Percentiles rank a stretch among this genome's conserved stretches.
These are phyloP conservation scores for Caenorhabditis uteleia DNA, from an alignment of 2,888 invertebrate genomes.

Conservation along the genomic window DNA sequence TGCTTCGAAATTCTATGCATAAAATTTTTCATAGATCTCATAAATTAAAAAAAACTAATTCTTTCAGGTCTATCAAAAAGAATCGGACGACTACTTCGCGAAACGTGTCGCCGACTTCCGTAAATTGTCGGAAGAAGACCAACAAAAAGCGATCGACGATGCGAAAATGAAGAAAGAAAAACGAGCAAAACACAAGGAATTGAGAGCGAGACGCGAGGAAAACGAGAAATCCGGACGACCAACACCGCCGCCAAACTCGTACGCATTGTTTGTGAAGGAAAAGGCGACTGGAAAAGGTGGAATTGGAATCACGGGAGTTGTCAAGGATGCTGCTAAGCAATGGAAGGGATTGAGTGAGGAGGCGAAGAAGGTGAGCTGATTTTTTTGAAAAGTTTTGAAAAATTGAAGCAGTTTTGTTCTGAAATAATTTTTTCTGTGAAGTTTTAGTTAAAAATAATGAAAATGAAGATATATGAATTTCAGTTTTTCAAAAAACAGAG, in stretches of 20 bases:
- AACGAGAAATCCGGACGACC: constrained; percentile 18
- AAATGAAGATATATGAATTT: too few species aligned
- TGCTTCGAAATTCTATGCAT: not conserved
- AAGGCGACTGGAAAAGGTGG: too few species aligned
- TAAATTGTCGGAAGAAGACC: constrained; percentile 15
- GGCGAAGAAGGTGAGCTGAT: constrained; percentile 14
- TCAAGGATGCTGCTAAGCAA: constrained; percentile 13
- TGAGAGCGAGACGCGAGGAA: constrained; percentile 22
- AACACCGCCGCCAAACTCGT: constrained; percentile 17
- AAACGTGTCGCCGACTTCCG: constrained; percentile 14
- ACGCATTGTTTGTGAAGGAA: constrained; percentile 27
- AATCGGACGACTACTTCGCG: constrained; percentile 12
- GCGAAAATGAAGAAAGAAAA: constrained; percentile 17
- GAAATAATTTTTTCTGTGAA: too few species aligned
- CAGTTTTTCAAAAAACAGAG: too few species aligned
- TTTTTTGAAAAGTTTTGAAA: too few species aligned
- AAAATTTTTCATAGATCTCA: too few species aligned
- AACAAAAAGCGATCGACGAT: constrained; percentile 8
- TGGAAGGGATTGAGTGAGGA: constrained; percentile 16
- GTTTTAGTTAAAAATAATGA: not conserved
- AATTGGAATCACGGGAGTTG: not conserved
- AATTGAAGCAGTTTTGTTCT: too few species aligned
- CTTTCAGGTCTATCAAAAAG: constrained; percentile 13
- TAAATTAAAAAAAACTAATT: not conserved
- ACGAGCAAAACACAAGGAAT: constrained; percentile 4